Conservation (phyloP, 2,113 vertebrate species). For the Rhipidura dahli region DNA sequence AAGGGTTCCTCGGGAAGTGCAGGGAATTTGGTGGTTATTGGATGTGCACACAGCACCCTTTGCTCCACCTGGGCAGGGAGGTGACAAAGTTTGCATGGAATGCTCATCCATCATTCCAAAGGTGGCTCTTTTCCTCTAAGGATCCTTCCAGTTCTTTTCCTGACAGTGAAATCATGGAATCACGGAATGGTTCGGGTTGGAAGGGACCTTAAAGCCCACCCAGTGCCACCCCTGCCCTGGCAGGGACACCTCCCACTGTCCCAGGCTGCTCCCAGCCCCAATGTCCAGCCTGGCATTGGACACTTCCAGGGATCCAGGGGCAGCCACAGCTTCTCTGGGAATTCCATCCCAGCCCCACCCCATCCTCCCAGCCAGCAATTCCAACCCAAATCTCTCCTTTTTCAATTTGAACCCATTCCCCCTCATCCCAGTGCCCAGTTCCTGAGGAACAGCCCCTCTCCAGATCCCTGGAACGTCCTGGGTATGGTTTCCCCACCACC, state of each 20-base stretch:
- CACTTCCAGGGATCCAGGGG: neutral
- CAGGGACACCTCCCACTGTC: neutral
- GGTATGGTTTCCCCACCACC: neutral
- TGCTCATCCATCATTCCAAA: neutral
- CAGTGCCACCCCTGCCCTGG: accelerated
- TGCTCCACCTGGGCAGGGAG: neutral
- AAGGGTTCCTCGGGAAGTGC: neutral
- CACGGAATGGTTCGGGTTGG: no score
- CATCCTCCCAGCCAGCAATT: neutral
- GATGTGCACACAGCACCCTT: neutral
- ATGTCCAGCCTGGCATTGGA: neutral
- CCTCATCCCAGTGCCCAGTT: accelerated
- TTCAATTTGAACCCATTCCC: accelerated
- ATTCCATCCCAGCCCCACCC: neutral
- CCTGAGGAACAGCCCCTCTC: neutral
- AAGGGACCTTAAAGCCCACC: accelerated
- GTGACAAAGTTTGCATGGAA: neutral
- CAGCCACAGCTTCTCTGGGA: neutral
- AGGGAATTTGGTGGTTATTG: neutral
- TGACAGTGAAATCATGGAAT: neutral
- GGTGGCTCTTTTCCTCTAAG: no score
- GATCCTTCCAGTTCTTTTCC: neutral
- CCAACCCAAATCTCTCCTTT: neutral
- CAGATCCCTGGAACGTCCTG: neutral
- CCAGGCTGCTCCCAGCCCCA: neutral